Evolutionary conservation across 1,140 invertebrate species (phyloP).

Genomic region (Stegodyphus dumicola): DNA sequence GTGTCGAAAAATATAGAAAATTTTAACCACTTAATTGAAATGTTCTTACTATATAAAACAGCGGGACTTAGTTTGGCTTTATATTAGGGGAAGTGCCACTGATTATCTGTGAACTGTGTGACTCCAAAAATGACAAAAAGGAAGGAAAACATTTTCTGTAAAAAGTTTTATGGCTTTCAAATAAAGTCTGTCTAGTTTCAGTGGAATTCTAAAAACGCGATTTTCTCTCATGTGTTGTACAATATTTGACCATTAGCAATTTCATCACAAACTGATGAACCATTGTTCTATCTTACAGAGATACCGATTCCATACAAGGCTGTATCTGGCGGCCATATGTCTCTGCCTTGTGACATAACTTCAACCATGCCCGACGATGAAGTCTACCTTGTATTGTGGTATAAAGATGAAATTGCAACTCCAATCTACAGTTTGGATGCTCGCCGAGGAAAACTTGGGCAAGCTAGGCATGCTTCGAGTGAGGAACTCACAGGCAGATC

Average conservation of each 20-base stretch:
- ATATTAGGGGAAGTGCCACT: no score
- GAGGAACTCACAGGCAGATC: constrained; percentile 49
- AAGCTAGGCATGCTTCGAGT: constrained; percentile 53
- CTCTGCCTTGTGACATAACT: constrained; percentile 86
- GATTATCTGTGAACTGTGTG: no score
- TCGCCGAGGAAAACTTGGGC: constrained; percentile 54
- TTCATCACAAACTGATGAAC: neutral
- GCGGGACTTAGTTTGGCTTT: no score
- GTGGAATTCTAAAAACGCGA: neutral
- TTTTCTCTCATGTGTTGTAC: neutral
- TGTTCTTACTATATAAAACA: no score
- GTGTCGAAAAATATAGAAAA: no score
- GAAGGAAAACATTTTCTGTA: no score
- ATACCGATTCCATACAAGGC: constrained; percentile 43
- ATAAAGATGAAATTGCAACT: constrained; percentile 77
- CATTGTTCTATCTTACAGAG: constrained; percentile 30
- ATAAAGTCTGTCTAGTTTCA: no score
- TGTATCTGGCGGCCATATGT: constrained; percentile 70
- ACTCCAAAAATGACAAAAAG: no score
- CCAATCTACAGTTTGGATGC: constrained; percentile 65
- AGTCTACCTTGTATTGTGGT: constrained; percentile 92
- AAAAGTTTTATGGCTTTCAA: no score
- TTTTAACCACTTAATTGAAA: no score
- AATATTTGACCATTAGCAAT: neutral
- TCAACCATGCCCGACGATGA: constrained; percentile 79